Evolutionary conservation across 2,113 vertebrate genomes (phyloP), one percentile per base, ranked within the genome.

Genomic region (Limanda limanda): DNA sequence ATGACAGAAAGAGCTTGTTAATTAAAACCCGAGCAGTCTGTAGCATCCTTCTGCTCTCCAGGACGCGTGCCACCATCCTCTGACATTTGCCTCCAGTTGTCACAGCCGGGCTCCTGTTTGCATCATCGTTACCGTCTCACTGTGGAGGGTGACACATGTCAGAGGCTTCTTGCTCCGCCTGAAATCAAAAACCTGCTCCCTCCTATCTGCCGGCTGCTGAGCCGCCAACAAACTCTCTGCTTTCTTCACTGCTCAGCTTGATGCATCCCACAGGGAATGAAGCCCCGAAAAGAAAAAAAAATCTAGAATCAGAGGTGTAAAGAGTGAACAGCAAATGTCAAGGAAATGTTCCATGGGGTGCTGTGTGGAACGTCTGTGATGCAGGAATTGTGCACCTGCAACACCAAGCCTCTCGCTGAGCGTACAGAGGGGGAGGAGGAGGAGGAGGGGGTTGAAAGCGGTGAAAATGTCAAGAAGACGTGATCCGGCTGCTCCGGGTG

Each of bases 401-500:
- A 74, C 62, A 57, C 83, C 58, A 42, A 73, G 63, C 56, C 52
- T 52, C 68, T 65, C 15, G 5, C 60, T 78, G 58, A 69, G 71
- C 51, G 35, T 21, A 68, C 4, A 8, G 59, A 27, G 54, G 31
- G 0, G 31, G 45, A 35, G 75, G 52, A 13, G 68, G 71, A 17
- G 64, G 71, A 20, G 25, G 25, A 17, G 64, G 71, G 40, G 52
- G 81, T 79, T 70, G 52, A 86, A 72, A 78, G 82, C 63, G 1
- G 48, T 14, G 68, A 69, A 83, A 84, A 86, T 89, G 83, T 90
- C 81, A 86, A 74, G 64, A 71, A 85, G 81, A 86, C 73, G 77
- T 60, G 68, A 86, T 78, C 62, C 66, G 13, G 76, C 62, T 21
- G 63, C 76, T 73, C 60, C 75, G 37, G 80, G 68, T 76, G 83